Evolutionary conservation across 2,797 vertebrate species (phyloP).

Genomic region (Sphenopsis melanotis): DNA sequence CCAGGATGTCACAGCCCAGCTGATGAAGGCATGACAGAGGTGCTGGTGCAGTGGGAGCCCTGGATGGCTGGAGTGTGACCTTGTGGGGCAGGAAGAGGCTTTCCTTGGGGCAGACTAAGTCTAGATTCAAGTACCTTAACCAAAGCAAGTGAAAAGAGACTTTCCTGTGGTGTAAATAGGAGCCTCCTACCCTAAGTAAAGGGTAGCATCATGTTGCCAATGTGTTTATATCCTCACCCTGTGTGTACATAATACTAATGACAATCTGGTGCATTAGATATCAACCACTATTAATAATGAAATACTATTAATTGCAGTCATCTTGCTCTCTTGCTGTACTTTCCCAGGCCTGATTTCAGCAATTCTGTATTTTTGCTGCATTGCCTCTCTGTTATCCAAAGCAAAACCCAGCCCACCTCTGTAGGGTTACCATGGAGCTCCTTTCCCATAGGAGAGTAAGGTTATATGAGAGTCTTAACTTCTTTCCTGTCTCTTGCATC

Average conservation of each 20-base stretch:
- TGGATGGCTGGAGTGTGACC: rapidly evolving
- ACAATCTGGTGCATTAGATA: background rate
- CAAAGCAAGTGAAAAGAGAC: background rate
- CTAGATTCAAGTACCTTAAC: background rate
- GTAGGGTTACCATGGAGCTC: background rate
- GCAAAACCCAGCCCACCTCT: background rate
- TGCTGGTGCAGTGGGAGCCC: background rate
- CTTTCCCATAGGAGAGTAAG: background rate
- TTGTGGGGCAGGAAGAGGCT: background rate
- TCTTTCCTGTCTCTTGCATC: background rate
- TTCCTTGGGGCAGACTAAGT: background rate
- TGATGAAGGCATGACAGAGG: rapidly evolving
- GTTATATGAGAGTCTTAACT: background rate
- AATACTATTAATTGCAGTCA: background rate
- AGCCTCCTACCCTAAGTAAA: background rate
- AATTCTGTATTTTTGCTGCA: background rate
- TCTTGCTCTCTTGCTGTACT: background rate
- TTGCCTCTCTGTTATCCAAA: background rate
- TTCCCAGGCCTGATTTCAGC: background rate
- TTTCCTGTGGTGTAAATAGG: background rate
- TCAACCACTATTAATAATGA: background rate
- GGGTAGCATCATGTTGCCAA: background rate
- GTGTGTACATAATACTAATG: rapidly evolving
- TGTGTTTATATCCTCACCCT: background rate
- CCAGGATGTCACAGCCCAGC: background rate